Evolutionary conservation across 2,888 invertebrate genomes (phyloP).

Genomic region (Autographa gamma): DNA sequence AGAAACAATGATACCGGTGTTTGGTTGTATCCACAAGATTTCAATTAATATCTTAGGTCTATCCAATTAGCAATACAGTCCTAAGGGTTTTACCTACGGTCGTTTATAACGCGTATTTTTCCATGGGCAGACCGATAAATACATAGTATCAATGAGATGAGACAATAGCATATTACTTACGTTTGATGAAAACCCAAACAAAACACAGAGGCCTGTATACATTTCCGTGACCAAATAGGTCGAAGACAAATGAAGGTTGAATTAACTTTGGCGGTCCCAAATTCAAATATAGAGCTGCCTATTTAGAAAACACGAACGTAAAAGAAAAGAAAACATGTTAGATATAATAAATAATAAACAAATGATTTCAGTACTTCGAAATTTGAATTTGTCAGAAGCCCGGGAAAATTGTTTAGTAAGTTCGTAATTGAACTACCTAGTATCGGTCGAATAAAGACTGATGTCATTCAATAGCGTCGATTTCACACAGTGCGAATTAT

Average conservation of each 20-base stretch:
- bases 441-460: conserved; percentile 30
- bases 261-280: conserved; percentile 18
- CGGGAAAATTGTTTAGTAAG: conserved; percentile 3
- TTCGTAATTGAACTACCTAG: not conserved
- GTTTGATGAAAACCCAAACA: not conserved
- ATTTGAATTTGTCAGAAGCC: conserved; percentile 16
- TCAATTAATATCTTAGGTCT: conserved; percentile 38
- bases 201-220: not conserved
- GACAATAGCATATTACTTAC: not conserved
- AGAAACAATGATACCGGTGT: not conserved
- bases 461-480: conserved; percentile 50
- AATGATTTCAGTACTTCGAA: not conserved
- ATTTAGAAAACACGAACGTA: not conserved
- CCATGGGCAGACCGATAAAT: conserved; percentile 6
- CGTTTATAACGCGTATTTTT: conserved; percentile 21
- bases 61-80: conserved; percentile 31
- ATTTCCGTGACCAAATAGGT: conserved; percentile 20
- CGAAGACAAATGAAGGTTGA: conserved; percentile 14
- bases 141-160: not conserved
- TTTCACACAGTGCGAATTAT: conserved; percentile 53
- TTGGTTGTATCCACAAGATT: not conserved
- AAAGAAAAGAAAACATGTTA: not conserved
- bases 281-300: not conserved
- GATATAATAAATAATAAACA: conserved; percentile 18
- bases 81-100: conserved; percentile 8